Base-by-base conservation (phyloP, 2,888 invertebrate species). In the Hirtodrosophila histrioides region DNA sequence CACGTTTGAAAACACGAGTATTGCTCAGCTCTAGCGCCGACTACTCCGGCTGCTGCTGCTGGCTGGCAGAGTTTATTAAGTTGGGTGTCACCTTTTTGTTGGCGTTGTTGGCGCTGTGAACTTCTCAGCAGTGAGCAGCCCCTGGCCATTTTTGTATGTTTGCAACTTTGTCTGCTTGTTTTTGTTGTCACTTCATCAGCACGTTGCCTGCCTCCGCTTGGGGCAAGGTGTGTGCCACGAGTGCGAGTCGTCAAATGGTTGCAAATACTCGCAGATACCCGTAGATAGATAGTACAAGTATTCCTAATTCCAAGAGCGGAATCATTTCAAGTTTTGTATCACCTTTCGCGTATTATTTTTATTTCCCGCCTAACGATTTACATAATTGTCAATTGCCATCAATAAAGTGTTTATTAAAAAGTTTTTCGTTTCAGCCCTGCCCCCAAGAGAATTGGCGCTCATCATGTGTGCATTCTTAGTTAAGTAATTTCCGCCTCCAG, bases 361-460 rank as follows among this genome's bases (percentile, higher is more conserved):
- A 54, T 70, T 37, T 40, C 4, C 37, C 49, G 31, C 39, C 29
- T 33, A 45, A 8, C 74, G 39, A 63, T 78, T 78, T 76, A 54
- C 78, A 76, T 78, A 78, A 78, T 76, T 79, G 72, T 62, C 75
- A 60, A 72, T 79, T 79, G 75, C 57, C 64, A 75, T 79, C 80
- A 69, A 80, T 73, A 73, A 76, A 73, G 56, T 76, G 69, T 69
- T 73, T 78, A 79, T 73, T 76, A 73, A 56, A 73, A 73, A 73
- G 58, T 77, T 77, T 63, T 6, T 10, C 35, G 11, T 6, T 35
- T 44, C 23, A 17, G 12, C 17, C 8, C 43, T 33, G 4, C 24
- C 6, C 9, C 7, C 27, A 17, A 24, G n/a, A 24, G n/a, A 31
- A 49, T 39, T 35, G 27, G 9, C 35, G 44, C 27, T 31, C 45